Percentiles rank a stretch among this genome's conserved stretches.
Evolutionary conservation across 2,113 vertebrate species (phyloP).

Genomic region (Stictonetta naevosa): DNA sequence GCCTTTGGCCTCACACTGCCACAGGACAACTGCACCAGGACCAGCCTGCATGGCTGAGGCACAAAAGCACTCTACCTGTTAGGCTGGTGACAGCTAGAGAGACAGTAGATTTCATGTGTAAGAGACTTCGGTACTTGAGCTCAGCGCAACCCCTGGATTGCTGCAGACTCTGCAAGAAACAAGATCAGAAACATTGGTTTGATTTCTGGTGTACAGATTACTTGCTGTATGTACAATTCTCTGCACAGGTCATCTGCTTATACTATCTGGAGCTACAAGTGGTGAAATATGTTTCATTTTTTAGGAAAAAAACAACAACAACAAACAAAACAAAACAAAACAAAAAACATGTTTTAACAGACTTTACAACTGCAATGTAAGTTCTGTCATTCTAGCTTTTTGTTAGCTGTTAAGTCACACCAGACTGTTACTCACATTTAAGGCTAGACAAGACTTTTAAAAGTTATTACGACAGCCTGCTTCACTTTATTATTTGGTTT

Average conservation of each 20-base stretch:
- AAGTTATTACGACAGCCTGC: constrained; percentile 22
- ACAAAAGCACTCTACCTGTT: constrained; percentile 65
- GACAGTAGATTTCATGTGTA: constrained; percentile 64
- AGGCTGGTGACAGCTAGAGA: constrained; percentile 16
- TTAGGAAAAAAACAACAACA: background rate
- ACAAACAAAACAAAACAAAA: too few relatives aligned
- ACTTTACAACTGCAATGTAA: background rate
- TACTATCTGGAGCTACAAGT: background rate
- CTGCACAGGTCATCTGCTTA: background rate
- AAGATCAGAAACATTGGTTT: constrained; percentile 7
- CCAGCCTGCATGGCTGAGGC: constrained; percentile 21
- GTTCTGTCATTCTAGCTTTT: background rate
- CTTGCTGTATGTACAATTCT: background rate
- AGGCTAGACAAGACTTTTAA: background rate
- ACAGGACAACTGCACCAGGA: background rate
- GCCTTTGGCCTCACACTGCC: background rate
- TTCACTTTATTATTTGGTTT: background rate
- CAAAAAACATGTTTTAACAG: background rate
- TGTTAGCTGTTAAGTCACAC: background rate
- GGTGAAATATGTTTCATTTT: background rate
- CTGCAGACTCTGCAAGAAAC: constrained; percentile 50
- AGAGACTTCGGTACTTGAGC: constrained; percentile 57
- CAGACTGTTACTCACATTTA: background rate
- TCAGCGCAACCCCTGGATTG: background rate
- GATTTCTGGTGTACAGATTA: background rate